Base-by-base conservation (phyloP, 2,888 invertebrate genomes). In the Leptinotarsa peninsularis region DNA sequence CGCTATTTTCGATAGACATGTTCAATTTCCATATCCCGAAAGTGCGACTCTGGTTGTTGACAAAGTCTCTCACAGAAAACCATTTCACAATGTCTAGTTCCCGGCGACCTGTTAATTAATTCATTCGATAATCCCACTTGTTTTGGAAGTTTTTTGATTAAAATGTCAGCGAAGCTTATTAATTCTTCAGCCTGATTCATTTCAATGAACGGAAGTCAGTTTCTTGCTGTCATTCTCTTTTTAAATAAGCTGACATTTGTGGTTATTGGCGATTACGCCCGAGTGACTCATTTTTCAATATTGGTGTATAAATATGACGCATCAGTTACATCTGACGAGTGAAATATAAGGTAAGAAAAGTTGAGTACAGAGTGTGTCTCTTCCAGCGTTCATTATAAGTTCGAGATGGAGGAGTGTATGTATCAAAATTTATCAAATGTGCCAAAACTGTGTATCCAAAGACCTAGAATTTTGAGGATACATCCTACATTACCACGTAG, bases 21-120 rank as follows among this genome's bases (percentile, higher is more conserved):
- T 43, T 43, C 33, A 54, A 54, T 54, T 10, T 10, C 4, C 54
- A 54, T 4, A 14, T 18, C 10, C n/a, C 54, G 3, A 13, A n/a
- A 18, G 18, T 18, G 54, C 54, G 18, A 4, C 54, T 15, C 15
- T 15, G 27, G 15, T 14, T 27, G 60, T 60, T 60, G 60, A 60
- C 60, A 60, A 21, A 60, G 4, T 27, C 60, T 21, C 15, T 33
- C 17, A 3, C 27, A 43, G 43, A 43, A 63, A 63, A 33, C 43
- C 27, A 33, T 63, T 63, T n/a, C 43, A 75, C 74, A 76, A 77
- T 77, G 75, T 73, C 78, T 75, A 77, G 79, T 77, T 74, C 74
- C 67, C 78, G 77, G 77, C 79, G 77, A 79, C 78, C 79, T 79
- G 78, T 77, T 81, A 80, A 81, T 81, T 81, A 81, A 78, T 77